Conservation (phyloP, 2,113 vertebrate species). For the Catharus minimus region DNA sequence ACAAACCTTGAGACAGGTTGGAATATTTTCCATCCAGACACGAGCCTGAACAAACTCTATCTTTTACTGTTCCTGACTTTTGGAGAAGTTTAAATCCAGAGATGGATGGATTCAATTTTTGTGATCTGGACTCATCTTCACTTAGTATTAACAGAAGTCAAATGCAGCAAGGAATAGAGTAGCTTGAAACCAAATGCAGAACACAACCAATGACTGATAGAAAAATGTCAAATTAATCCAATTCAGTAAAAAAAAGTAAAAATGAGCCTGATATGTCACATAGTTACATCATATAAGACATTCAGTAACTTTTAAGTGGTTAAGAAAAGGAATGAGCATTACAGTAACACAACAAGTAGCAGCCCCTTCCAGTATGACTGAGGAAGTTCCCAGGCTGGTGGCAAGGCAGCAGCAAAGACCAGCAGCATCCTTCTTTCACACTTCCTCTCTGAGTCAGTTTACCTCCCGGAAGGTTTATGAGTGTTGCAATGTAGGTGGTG, state of each 20-base stretch:
- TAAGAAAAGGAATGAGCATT: not conserved
- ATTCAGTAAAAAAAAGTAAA: not conserved
- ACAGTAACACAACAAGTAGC: not conserved
- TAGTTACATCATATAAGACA: not conserved
- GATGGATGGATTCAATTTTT: not conserved
- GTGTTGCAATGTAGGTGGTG: not conserved
- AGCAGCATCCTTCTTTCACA: not conserved
- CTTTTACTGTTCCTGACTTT: not conserved
- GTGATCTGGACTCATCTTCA: not conserved
- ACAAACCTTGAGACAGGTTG: constrained; percentile 26
- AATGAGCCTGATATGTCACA: not conserved
- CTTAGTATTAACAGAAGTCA: not conserved
- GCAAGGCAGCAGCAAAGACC: not conserved
- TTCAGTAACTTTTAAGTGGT: not conserved
- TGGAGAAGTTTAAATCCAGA: not conserved
- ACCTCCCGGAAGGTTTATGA: not conserved
- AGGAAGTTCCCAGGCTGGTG: not conserved
- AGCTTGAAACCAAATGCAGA: not conserved
- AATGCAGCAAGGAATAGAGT: not conserved
- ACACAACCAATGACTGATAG: not conserved
- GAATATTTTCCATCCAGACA: constrained; percentile 40
- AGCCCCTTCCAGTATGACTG: not conserved
- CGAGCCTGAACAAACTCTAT: constrained; percentile 7
- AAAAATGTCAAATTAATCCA: not conserved
- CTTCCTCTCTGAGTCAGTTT: not conserved